Base-by-base conservation (phyloP, 2,113 vertebrate genomes). In the Carettochelys insculpta region DNA sequence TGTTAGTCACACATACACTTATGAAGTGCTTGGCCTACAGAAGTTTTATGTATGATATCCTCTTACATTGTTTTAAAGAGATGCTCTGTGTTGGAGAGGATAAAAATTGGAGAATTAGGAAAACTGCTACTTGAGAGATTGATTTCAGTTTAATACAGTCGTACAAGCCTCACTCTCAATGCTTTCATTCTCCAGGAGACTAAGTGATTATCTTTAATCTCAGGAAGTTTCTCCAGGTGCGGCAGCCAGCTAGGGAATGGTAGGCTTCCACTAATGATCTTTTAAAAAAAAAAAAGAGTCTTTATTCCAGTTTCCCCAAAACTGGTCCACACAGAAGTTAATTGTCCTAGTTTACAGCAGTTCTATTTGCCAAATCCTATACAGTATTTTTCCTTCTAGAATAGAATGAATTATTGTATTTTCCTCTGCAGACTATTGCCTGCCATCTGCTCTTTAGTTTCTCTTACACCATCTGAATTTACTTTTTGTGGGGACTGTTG, bases 71-170 rank as follows among this genome's bases (percentile, higher is more conserved):
- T 68, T 89, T 95, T 81, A 82, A 89, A 77, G 11, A 14, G 27
- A n/a, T 3, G 58, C 50, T 76, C 73, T 75, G 79, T 20, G 50
- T 52, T 80, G 73, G 77, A 92, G 84, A 56, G n/a, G 90, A 90
- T 68, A 20, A 83, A 82, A 90, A 90, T 71, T 27, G 65, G 86
- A 68, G 83, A 75, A 5, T 27, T 78, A 79, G 73, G 89, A 91
- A 93, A 94, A 68, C 83, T 78, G 43, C 94, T 87, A 79, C 68
- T 83, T 85, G 58, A 94, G 65, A 79, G 88, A 95, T 91, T 94
- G 79, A 85, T 75, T 95, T 87, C 75, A 84, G 90, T 88, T 90
- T 92, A 61, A 77, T 38, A 85, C 73, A 84, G 85, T 95, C 94
- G 88, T 79, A 34, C 3, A 53, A 93, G 90, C 48, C 80, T 93